These are phyloP conservation scores for Sarcophaga carnaria DNA, from an alignment of 2,888 invertebrate genomes.

Conservation along the genomic window DNA sequence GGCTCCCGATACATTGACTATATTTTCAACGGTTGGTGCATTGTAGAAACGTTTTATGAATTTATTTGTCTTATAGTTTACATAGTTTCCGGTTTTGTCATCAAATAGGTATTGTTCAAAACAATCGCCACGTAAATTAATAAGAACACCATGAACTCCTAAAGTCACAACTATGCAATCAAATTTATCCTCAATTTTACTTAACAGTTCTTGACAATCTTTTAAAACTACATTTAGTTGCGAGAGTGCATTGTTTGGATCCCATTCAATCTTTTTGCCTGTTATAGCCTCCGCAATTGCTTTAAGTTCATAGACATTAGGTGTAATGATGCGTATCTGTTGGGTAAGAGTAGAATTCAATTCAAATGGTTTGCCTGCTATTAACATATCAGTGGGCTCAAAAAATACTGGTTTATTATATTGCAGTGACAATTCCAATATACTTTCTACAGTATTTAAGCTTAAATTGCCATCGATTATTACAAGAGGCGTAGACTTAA, in stretches of 20 bases:
- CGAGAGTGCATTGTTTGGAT: slow-evolving; percentile 39
- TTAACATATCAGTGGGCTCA: slow-evolving; percentile 93
- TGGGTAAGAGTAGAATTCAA: slow-evolving; percentile 72
- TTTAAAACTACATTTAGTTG: slow-evolving; percentile 74
- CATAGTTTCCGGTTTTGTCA: slow-evolving; percentile 60
- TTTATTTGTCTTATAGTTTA: slow-evolving; percentile 17
- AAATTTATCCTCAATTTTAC: slow-evolving; percentile 82
- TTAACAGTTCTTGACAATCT: slow-evolving; percentile 76
- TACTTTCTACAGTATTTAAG: slow-evolving; percentile 85
- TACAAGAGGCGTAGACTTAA: slow-evolving; percentile 87
- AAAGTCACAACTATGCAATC: slow-evolving; percentile 85
- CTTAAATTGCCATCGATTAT: slow-evolving; percentile 93
- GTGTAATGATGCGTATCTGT: slow-evolving; percentile 85
- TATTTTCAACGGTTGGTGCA: slow-evolving; percentile 75
- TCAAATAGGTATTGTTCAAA: slow-evolving; percentile 66
- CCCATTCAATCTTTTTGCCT: slow-evolving; percentile 62
- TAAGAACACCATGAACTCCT: slow-evolving; percentile 84
- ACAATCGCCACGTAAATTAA: slow-evolving; percentile 76
- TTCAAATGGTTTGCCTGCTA: slow-evolving; percentile 88
- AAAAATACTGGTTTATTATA: slow-evolving; percentile 91
- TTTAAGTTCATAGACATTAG: slow-evolving; percentile 90
- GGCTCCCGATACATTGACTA: slow-evolving; percentile 91
- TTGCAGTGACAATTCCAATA: slow-evolving; percentile 85
- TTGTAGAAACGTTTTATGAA: slow-evolving; percentile 71
- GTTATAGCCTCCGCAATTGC: slow-evolving; percentile 85